Percentiles rank a stretch among this genome's conserved stretches.
phyloP scores from a whole-genome alignment of 2,888 invertebrate genomes.

The Prosopocoilus inquinatus region DNA sequence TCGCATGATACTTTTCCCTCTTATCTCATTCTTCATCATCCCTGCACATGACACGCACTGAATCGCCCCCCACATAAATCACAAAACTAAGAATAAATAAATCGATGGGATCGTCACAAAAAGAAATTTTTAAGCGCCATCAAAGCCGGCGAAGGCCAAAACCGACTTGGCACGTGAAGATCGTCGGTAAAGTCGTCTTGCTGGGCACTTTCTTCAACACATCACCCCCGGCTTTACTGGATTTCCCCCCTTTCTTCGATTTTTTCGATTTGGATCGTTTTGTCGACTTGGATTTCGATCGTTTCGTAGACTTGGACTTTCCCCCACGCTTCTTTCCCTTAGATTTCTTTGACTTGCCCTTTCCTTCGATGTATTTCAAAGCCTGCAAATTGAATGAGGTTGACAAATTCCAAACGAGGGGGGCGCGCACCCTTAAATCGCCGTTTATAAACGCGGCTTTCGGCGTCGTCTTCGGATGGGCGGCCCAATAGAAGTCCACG shows the following conservation, averaged over 20 bases:
- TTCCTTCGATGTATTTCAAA: constrained; percentile 18
- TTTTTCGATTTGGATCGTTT: constrained; percentile 9
- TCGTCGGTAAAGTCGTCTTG: constrained; percentile 46
- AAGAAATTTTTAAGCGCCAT: background rate
- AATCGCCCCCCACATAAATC: too few relatives aligned
- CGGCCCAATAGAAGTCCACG: constrained; percentile 60
- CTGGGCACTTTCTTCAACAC: constrained; percentile 9
- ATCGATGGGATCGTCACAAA: background rate
- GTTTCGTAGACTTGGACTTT: constrained; percentile 7
- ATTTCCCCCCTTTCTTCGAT: constrained; percentile 15
- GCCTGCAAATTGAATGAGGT: constrained; percentile 11
- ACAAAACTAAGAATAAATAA: too few relatives aligned
- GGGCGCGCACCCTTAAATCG: constrained; percentile 37
- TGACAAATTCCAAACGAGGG: background rate
- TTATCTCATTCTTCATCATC: too few relatives aligned
- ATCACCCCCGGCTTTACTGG: background rate
- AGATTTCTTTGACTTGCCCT: too few relatives aligned
- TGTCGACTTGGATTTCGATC: constrained; percentile 1
- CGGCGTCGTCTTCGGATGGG: constrained; percentile 38
- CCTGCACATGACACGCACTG: too few relatives aligned
- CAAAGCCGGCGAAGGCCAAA: constrained; percentile 39
- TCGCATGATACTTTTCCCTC: too few relatives aligned
- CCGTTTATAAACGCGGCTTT: constrained; percentile 43
- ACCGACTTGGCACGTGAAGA: constrained; percentile 52
- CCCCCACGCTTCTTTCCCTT: constrained; percentile 4